These are phyloP conservation scores for Didymodactylos carnosus DNA, from an alignment of 2,888 invertebrate species.

Conservation along the genomic window DNA sequence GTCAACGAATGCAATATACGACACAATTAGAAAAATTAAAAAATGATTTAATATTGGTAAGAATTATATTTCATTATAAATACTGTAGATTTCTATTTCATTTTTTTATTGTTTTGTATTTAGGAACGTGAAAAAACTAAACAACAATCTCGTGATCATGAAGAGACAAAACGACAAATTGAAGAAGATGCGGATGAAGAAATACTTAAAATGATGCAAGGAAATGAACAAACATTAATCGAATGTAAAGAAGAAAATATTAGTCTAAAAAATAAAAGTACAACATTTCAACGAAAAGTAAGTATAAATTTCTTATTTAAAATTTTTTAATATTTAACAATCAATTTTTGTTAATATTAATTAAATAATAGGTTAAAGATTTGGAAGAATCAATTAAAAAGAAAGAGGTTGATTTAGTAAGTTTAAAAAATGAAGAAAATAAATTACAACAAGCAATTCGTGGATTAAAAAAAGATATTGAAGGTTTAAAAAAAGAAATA, in stretches of 20 bases:
- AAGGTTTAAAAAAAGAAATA: slow-evolving; percentile 62
- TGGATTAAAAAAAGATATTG: slow-evolving; percentile 53
- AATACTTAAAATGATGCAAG: slow-evolving; percentile 53
- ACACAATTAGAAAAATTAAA: neutral
- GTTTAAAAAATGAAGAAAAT: neutral
- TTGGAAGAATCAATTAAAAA: slow-evolving; percentile 36
- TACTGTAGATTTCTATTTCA: no score
- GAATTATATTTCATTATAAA: neutral
- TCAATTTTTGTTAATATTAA: slow-evolving; percentile 28
- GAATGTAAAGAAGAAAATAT: slow-evolving; percentile 55
- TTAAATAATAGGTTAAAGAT: slow-evolving; percentile 36
- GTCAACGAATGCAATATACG: neutral
- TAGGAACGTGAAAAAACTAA: slow-evolving; percentile 42
- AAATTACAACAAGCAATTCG: slow-evolving; percentile 52
- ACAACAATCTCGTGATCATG: slow-evolving; percentile 50
- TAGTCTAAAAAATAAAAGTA: slow-evolving; percentile 40
- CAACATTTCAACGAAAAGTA: slow-evolving; percentile 26
- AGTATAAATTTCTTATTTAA: neutral
- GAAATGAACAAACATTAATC: slow-evolving; percentile 50
- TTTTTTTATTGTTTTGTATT: neutral
- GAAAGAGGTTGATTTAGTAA: slow-evolving; percentile 48
- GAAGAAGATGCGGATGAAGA: slow-evolving; percentile 67
- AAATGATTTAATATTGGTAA: neutral
- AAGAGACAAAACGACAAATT: slow-evolving; percentile 53
- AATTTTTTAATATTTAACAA: slow-evolving; percentile 22